Evolutionary conservation across 1,140 invertebrate species (phyloP).

Genomic region (Battus philenor): DNA sequence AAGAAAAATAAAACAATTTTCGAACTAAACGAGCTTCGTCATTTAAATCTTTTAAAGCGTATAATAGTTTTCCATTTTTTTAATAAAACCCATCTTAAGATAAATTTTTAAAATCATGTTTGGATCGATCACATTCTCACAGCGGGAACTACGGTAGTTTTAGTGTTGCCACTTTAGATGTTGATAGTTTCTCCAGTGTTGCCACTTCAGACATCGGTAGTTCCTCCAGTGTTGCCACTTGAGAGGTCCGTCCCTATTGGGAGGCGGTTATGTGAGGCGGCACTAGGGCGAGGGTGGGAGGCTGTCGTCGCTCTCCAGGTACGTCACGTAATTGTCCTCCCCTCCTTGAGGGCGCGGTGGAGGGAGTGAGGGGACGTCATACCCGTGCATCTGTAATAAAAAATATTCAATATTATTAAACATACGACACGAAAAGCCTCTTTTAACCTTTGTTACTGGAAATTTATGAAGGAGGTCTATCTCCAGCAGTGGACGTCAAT

Average conservation of each 20-base stretch:
- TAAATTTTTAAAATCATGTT: constrained; percentile 1
- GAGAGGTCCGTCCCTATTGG: constrained; percentile 19
- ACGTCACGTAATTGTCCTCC: constrained; percentile 93
- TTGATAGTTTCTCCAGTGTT: neutral
- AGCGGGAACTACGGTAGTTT: neutral
- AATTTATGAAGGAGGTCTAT: too few relatives aligned
- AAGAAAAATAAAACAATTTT: too few relatives aligned
- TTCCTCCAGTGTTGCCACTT: neutral
- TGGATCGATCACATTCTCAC: constrained; percentile 2
- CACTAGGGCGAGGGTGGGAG: constrained; percentile 81
- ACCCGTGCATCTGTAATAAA: constrained; percentile 88
- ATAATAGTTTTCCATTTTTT: too few relatives aligned
- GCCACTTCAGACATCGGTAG: constrained; percentile 3
- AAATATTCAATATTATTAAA: constrained; percentile 3
- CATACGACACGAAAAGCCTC: too few relatives aligned
- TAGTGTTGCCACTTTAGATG: neutral
- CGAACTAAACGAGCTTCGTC: too few relatives aligned
- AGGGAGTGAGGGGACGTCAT: constrained; percentile 82
- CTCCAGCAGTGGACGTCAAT: too few relatives aligned
- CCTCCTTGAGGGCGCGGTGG: constrained; percentile 84
- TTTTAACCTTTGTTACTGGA: too few relatives aligned
- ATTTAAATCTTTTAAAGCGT: too few relatives aligned
- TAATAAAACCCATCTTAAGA: too few relatives aligned
- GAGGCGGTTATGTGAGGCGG: constrained; percentile 46
- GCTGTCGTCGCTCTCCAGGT: constrained; percentile 91